Conservation (phyloP, 2,797 vertebrate species). For the Phalloptychus januarius region DNA sequence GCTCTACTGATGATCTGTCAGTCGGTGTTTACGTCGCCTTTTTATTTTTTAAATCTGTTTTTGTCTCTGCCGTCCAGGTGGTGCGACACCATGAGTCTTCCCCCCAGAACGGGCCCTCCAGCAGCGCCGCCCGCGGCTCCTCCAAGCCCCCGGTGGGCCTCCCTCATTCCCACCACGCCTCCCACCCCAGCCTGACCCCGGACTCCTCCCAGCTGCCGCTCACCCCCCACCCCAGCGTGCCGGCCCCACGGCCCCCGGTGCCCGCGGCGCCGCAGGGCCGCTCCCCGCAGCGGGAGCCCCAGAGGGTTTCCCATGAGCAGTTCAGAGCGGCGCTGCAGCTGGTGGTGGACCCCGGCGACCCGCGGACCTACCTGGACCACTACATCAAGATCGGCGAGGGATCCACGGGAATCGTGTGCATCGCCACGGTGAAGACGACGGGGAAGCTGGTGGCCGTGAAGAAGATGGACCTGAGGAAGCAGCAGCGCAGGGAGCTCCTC, state of each 20-base stretch:
- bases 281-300: slow-evolving; percentile 89
- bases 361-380: slow-evolving; percentile 90
- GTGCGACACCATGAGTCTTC: slow-evolving; percentile 74
- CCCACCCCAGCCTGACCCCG: slow-evolving; percentile 75
- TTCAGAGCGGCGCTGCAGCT: slow-evolving; percentile 93
- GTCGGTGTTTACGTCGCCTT: not conserved
- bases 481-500: slow-evolving; percentile 92
- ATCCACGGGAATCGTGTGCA: slow-evolving; percentile 94
- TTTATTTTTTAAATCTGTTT: not conserved
- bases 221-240: slow-evolving; percentile 66
- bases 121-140: slow-evolving; percentile 43
- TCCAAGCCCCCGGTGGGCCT: slow-evolving; percentile 67
- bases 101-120: slow-evolving; percentile 82
- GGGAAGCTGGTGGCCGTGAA: slow-evolving; percentile 94
- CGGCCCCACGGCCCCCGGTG: slow-evolving; percentile 64
- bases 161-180: slow-evolving; percentile 76
- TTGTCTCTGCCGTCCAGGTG: slow-evolving; percentile 44
- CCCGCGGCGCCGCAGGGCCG: slow-evolving; percentile 74
- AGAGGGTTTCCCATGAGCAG: slow-evolving; percentile 96
- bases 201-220: slow-evolving; percentile 66
- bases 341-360: slow-evolving; percentile 95
- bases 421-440: slow-evolving; percentile 88
- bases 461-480: slow-evolving; percentile 96
- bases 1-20: no score
- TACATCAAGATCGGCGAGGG: slow-evolving; percentile 98